Percentiles rank a stretch among this genome's conserved stretches.
These are phyloP conservation scores for Entelurus aequoreus DNA, from an alignment of 2,113 vertebrate genomes.

Conservation along the genomic window DNA sequence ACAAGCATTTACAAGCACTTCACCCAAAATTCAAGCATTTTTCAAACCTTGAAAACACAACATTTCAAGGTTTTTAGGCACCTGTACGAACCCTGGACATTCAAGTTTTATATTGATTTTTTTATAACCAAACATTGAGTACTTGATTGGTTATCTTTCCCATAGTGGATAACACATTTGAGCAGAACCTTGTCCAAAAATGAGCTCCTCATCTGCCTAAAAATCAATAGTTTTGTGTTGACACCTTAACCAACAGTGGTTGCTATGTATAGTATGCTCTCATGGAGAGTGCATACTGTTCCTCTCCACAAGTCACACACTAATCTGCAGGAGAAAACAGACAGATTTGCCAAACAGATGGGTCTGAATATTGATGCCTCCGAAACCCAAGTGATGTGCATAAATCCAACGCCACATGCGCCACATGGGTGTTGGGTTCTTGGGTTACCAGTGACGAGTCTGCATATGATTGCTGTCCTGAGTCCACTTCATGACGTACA, in stretches of 20 bases:
- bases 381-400: slow-evolving; percentile 1
- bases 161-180: no score
- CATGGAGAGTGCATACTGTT: background rate
- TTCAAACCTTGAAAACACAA: no score
- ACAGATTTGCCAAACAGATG: slow-evolving; percentile 4
- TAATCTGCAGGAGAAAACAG: background rate
- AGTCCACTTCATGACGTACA: background rate
- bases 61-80: no score
- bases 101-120: no score
- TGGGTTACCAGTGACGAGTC: background rate
- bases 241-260: background rate
- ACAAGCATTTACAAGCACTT: no score
- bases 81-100: no score
- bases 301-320: background rate
- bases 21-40: no score
- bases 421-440: no score
- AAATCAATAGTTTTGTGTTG: background rate
- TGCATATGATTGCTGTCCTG: background rate
- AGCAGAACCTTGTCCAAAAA: no score
- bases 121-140: no score
- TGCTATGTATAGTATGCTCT: background rate
- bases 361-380: slow-evolving; percentile 5
- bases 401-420: slow-evolving; percentile 3
- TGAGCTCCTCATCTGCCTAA: no score
- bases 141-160: no score